Conservation (phyloP, 2,113 vertebrate genomes). For the Pongo abelii region DNA sequence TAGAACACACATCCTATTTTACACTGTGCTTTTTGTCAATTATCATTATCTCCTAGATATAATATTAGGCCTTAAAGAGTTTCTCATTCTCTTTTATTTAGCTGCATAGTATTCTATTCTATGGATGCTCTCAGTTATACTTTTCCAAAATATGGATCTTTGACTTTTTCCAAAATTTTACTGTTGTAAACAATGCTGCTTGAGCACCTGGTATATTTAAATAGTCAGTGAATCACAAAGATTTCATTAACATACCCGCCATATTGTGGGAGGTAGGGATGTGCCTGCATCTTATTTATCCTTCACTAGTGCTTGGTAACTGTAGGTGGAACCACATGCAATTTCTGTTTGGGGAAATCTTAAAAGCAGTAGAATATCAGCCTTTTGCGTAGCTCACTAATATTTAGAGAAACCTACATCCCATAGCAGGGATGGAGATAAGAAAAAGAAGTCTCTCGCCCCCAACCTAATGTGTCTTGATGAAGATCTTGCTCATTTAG, state of each 20-base stretch:
- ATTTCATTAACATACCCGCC: neutral
- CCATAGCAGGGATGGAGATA: neutral
- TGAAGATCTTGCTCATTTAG: neutral
- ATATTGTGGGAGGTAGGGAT: neutral
- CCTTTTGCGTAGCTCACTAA: neutral
- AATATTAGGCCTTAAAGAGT: neutral
- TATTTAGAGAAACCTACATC: neutral
- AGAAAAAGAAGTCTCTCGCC: neutral
- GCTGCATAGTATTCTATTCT: neutral
- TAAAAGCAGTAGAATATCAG: neutral
- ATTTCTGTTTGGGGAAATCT: neutral
- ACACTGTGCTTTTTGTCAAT: neutral
- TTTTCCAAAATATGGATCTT: slow-evolving; percentile 38
- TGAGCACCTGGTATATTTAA: neutral
- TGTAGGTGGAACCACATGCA: neutral
- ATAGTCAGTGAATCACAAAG: neutral
- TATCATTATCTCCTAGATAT: neutral
- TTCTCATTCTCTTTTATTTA: neutral
- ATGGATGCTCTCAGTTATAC: neutral
- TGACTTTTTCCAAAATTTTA: neutral
- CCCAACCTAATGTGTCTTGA: neutral
- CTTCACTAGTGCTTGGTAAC: neutral
- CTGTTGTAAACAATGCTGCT: neutral
- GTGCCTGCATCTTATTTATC: neutral
- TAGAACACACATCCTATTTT: neutral